These are phyloP conservation scores for Amblyopsis hoosieri DNA, from an alignment of 2,797 vertebrate species.

Conservation along the genomic window DNA sequence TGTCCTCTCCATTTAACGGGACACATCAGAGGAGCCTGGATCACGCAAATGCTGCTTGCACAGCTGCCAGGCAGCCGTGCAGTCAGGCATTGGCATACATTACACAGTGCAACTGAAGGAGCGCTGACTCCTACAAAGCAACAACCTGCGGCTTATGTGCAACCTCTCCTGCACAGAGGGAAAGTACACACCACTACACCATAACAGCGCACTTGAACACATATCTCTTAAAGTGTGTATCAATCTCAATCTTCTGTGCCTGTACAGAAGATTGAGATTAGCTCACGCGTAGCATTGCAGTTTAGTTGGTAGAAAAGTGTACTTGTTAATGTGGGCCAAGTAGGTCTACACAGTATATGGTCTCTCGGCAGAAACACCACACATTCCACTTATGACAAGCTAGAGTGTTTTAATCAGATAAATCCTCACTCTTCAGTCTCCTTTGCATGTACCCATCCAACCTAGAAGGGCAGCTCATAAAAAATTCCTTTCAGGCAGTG, in stretches of 20 bases:
- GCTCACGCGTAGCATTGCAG: conserved; percentile 22
- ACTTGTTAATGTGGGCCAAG: conserved; percentile 13
- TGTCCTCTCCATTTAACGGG: conserved; percentile 51
- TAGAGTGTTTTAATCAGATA: conserved; percentile 72
- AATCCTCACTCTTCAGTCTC: conserved; percentile 54
- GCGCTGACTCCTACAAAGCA: conserved; percentile 61
- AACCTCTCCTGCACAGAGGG: conserved; percentile 46
- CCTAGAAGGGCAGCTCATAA: conserved; percentile 63
- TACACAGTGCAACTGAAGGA: conserved; percentile 57
- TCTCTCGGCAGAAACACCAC: conserved; percentile 36
- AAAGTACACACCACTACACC: conserved; percentile 24
- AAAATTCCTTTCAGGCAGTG: conserved; percentile 76
- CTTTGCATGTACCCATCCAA: conserved; percentile 49
- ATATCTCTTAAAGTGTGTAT: conserved; percentile 10
- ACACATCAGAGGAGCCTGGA: conserved; percentile 71
- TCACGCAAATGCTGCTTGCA: conserved; percentile 77
- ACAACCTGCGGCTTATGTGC: conserved; percentile 55
- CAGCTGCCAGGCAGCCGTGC: conserved; percentile 76
- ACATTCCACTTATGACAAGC: conserved; percentile 58
- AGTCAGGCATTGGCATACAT: conserved; percentile 64
- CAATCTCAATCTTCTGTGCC: too few relatives aligned
- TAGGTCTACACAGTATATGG: conserved; percentile 54
- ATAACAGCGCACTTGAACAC: conserved; percentile 27
- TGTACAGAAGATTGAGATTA: conserved; percentile 16
- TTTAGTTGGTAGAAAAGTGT: conserved; percentile 20